Evolutionary conservation across 1,140 invertebrate species (phyloP).

Genomic region (Dysdera silvatica): DNA sequence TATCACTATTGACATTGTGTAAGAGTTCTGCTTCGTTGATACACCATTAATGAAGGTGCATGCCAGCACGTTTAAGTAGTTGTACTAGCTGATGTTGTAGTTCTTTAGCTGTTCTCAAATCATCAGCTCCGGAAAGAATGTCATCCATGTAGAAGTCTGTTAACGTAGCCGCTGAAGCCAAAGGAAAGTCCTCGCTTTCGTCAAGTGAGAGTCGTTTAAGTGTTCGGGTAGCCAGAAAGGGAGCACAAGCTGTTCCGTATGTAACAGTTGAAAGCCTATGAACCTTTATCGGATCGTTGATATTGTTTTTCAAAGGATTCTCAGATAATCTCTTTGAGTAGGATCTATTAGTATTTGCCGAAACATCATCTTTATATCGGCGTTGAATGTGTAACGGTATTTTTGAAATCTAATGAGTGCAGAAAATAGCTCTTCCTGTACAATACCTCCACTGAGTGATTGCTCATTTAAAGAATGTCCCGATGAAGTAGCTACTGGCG

Average conservation of each 20-base stretch:
- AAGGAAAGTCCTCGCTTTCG: slow-evolving; percentile 31
- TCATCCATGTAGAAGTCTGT: slow-evolving; percentile 38
- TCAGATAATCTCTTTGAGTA: not conserved
- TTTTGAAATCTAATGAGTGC: not conserved
- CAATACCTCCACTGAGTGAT: not conserved
- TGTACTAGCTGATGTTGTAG: too few relatives aligned
- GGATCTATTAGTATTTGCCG: not conserved
- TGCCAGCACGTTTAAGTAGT: too few relatives aligned
- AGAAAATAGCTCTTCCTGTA: not conserved
- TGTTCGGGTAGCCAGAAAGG: slow-evolving; percentile 37
- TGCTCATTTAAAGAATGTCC: not conserved
- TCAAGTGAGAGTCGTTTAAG: slow-evolving; percentile 36
- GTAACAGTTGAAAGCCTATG: slow-evolving; percentile 13
- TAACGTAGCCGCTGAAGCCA: slow-evolving; percentile 18
- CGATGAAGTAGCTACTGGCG: not conserved
- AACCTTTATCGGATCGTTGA: not conserved
- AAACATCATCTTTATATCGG: not conserved
- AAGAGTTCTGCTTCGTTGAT: too few relatives aligned
- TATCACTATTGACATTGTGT: too few relatives aligned
- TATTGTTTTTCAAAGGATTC: slow-evolving; percentile 12
- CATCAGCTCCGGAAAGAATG: slow-evolving; percentile 18
- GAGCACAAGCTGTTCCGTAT: slow-evolving; percentile 39
- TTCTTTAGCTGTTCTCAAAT: too few relatives aligned
- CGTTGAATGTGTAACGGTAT: not conserved
- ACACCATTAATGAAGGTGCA: too few relatives aligned